Evolutionary conservation across 1,140 invertebrate species (phyloP), one percentile per base, ranked within the genome.

Genomic region (Catajapyx aquilonaris): DNA sequence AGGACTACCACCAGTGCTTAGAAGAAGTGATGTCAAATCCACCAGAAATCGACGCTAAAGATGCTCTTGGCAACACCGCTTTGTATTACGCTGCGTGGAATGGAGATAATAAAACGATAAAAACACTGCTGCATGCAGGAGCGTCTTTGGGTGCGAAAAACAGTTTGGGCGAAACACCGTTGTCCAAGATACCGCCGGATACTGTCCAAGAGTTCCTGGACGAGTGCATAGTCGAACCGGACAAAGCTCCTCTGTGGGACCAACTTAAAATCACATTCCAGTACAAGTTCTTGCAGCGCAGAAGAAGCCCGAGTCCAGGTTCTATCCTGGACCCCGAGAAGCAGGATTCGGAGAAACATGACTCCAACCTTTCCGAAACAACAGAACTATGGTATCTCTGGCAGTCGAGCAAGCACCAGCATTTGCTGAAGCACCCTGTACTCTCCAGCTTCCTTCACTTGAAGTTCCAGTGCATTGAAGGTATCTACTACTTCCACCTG

Each of bases 61-160:
- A 83, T 51, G 57, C 62, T 1, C 75, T 73, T 44, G 70, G 73
- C 9, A 83, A 83, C 44, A 76, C 76, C 9, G 66, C 79, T 1
- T 56, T 88, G 7, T 80, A 87, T 55, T 86, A 84, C 51, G 81
- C 84, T 1, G 70, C 73, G 10, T 68, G 69, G 48, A 69, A 69
- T 43, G 67, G 67, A 7, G 67, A 71, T 43, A 50, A 55, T 20
- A 57, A 68, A 25, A 68, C 66, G 0, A 62, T 73, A 2, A 50
- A 66, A 25, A 51, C 66, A 18, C 49, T 84, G 13, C 51, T 83
- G 2, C 53, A 64, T 20, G 62, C 64, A 38, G 77, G 78, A 15
- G 73, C 76, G 15, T 79, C 73, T 46, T 61, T 83, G 5, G 76
- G 75, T 0, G 57, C 69, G 10, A 59, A 59, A 42, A 81, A 81